Base-by-base conservation (phyloP, 2,888 invertebrate species). In the Alcis repandata region DNA sequence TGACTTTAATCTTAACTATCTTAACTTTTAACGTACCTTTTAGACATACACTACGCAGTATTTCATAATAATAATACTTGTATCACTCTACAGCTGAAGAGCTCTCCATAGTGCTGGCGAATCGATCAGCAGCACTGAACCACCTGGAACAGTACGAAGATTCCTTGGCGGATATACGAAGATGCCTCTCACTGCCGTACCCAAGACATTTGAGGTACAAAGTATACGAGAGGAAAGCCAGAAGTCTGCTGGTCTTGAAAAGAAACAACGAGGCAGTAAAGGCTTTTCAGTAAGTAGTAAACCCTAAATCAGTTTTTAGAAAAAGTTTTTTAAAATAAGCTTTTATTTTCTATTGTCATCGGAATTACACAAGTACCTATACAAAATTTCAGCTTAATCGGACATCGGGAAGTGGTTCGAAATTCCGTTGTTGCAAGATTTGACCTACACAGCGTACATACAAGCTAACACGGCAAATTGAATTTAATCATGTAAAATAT, bases 61-160 rank as follows among this genome's bases (percentile, higher is more conserved):
- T 38, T 15, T 43, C 17, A 13, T 19, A 20, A 3, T 3, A 43
- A 20, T 19, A 43, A 20, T 46, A 46, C 13, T 6, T 22, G 8
- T 46, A 10, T 22, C 3, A 20, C n/a, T n/a, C 1, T 17, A 54
- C 81, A 96, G 95, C 87, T 66, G 89, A 91, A 72, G 95, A 97
- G 59, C 84, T 96, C 3, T 94, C 96, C 0, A 95, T 97, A 43
- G 91, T 96, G 6, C 90, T 96, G 72, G 97, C 97, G 0, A 98
- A 98, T 84, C 95, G 98, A 10, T 97, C 98, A 33, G 98, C 98
- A 0, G 95, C 96, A 0, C 92, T 97, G 40, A 96, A 96, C 78
- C 96, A 97, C 78, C 84, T 97, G 82, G 92, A 95, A 67, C 94
- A 95, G 70, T 95, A 94, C 79, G 94, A 96, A 69, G 94, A 95